Conservation (phyloP, 30 jellyfish, hydroid and myxozoan genomes). For the Clytia hemisphaerica region DNA sequence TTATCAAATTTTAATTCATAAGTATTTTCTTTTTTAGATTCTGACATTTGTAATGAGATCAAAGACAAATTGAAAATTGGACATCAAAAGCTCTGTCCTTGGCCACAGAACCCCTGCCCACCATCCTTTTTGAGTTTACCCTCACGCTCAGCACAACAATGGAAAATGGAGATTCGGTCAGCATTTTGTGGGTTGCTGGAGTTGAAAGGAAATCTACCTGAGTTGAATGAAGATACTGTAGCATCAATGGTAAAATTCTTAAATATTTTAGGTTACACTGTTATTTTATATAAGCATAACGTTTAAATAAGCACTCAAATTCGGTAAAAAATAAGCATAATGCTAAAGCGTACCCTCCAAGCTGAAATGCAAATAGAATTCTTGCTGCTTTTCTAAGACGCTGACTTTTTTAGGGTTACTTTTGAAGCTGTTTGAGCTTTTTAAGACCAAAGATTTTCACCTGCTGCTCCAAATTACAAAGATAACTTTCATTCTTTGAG, state of each 20-base stretch:
- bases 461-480: too few species aligned
- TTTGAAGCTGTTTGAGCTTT: too few species aligned
- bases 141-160: conserved; percentile 56
- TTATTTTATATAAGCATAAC: too few species aligned
- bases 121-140: conserved; percentile 65
- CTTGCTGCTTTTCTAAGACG: too few species aligned
- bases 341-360: too few species aligned
- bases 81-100: conserved; percentile 85
- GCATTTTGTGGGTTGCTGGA: conserved; percentile 54
- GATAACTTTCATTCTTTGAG: too few species aligned
- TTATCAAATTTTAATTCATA: neutral
- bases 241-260: conserved; percentile 66
- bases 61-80: conserved; percentile 60
- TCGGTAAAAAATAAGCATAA: too few species aligned
- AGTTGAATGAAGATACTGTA: conserved; percentile 70
- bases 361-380: too few species aligned
- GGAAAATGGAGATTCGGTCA: conserved; percentile 45
- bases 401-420: too few species aligned
- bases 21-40: conserved; percentile 31
- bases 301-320: too few species aligned
- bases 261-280: too few species aligned
- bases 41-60: conserved; percentile 43
- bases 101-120: conserved; percentile 96
- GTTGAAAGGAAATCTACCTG: conserved; percentile 75
- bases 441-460: too few species aligned